Base-by-base conservation (phyloP, 2,113 vertebrate genomes). In the Callospermophilus lateralis region DNA sequence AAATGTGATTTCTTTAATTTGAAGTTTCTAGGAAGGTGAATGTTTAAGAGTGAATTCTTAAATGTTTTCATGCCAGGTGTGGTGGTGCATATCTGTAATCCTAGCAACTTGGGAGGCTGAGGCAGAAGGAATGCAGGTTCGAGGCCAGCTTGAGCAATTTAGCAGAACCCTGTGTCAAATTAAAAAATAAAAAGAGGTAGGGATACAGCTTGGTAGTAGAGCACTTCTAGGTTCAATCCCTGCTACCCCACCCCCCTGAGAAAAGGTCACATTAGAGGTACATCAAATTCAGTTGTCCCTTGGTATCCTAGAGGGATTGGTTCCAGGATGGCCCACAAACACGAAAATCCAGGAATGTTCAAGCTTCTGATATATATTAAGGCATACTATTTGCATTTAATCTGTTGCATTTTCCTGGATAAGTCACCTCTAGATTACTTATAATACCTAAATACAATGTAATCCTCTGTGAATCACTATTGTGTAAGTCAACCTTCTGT, bases 1-100 rank as follows among this genome's bases (percentile, higher is more conserved):
- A 94, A 81, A 67, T 28, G 1, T 34, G 15, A 61, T 63, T 93
- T 90, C 30, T 84, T 91, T 90, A 83, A 55, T 28, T 51, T 91
- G 37, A 90, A 92, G 7, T 85, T 88, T 55, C 20, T 86, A 88
- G 39, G 93, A 78, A 95, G 37, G 30, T 37, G 4, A 80, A 61
- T 61, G 12, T 93, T 20, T 13, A 90, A 55, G 32, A 83, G 26
- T 84, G 81, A 85, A 65, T 90, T 89, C 37, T 80, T 80, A 70
- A 87, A 37, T 74, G 65, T 67, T 28, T 24, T 63, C 61, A 63
- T 63, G 39, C 58, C 58, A 63, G 28, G 16, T 83, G 37, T 63
- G 24, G 24, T 63, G 61, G 61, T 28, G 3, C 24, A 63, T 8
- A 26, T 24, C 61, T 63, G 9, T 63, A 63, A 26, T 63, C 24